Evolutionary conservation across 2,888 invertebrate species (phyloP), one percentile per base, ranked within the genome.

Genomic region (Marronus borbonicus): DNA sequence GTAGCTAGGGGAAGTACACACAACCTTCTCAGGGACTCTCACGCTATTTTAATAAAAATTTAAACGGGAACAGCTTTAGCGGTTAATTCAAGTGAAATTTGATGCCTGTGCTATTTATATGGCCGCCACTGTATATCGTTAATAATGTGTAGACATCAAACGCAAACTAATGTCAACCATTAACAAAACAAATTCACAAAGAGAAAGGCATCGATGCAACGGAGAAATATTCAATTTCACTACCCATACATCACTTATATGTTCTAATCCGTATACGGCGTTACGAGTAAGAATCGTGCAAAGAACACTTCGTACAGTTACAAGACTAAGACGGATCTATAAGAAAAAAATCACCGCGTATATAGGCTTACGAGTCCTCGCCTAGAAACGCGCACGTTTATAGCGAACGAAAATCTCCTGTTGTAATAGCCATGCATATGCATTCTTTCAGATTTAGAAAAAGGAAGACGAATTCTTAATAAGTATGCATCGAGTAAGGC

Each of bases 221-320:
- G 44, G 49, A 20, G 44, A 66, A 66, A 66, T 66, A 66, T 66
- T 66, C 66, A 66, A 49, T 49, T 66, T 66, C 44, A 66, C 66
- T 66, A 20, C 44, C 66, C 44, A 66, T 66, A 20, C 66, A 31
- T 66, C 31, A 49, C 20, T 44, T 44, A 66, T 66, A 66, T 20
- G 55, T 2, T 66, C 44, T 66, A 66, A 24, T 17, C 66, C 66
- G 1, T 66, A 66, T 66, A 66, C 8, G 66, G 66, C 14, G 8
- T 5, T 14, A 20, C 44, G 66, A 66, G 44, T 66, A 49, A 66
- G 66, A 17, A 66, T 31, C 17, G 24, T 49, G 12, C 20, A 64
- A 64, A 64, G 39, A 31, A 8, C n/a, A 39, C n/a, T 39, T n/a
- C 14, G 36, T 31, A 58, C 20, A 20, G 55, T 17, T 58, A 58